Base-by-base conservation (phyloP, 2,113 vertebrate genomes). In the Paracanthobrama guichenoti region DNA sequence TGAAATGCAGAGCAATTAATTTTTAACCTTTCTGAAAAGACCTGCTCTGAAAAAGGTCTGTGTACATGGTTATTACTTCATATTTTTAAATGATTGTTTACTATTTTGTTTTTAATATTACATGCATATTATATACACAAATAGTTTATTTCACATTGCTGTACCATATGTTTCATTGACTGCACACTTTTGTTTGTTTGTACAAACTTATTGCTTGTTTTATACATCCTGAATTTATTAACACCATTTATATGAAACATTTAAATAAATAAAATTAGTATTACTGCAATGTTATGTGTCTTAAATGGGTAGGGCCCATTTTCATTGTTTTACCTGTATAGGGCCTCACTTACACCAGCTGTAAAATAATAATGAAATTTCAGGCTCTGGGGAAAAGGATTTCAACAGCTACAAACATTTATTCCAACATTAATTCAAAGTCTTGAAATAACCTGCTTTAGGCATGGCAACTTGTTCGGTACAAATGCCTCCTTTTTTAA, bases 401-500 rank as follows among this genome's bases (percentile, higher is more conserved):
- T n/a, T 59, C 18, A 35, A 67, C 9, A 31, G 50, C n/a, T 78
- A 44, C 35, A 62, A 67, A 48, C 44, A 53, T 48, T 80, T 53
- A 11, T n/a, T 31, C 79, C 79, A n/a, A 31, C 79, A 81, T 57
- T 69, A 79, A 77, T 73, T 64, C 53, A 57, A 81, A 79, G 72
- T 72, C 72, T 79, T 86, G 48, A 18, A 81, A 84, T 81, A 84
- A 62, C 46, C 82, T 53, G 60, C 22, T 50, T 84, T 39, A 83
- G 35, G 50, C 26, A 24, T 59, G 62, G 20, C 53, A 77, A 73
- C 55, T 73, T 78, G 48, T 44, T 26, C 16, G 35, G 53, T 75
- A 71, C 77, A 57, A 72, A 87, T 66, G 80, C 73, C 46, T 79
- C 77, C 44, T 80, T 78, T 42, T 85, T 83, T 72, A 83, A 88